A percentile compares a stretch with the other conserved stretches of the same genome.
Conservation (phyloP, 2,113 vertebrate species). For the Pseudorectes ferrugineus region DNA sequence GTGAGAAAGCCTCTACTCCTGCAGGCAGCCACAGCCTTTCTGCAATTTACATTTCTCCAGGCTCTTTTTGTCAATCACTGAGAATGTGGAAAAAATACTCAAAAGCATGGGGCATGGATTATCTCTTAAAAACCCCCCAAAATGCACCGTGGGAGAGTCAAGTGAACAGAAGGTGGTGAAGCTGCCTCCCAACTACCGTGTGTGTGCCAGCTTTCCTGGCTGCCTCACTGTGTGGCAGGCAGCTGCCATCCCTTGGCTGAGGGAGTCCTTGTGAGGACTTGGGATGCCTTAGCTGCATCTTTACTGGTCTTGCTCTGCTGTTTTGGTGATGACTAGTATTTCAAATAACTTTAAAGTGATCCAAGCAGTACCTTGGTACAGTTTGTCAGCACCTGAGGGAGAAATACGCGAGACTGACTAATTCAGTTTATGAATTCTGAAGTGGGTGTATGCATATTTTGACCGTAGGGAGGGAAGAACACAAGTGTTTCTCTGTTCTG, state of each 20-base stretch:
- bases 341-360: background rate
- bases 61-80: background rate
- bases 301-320: background rate
- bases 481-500: slow-evolving; percentile 5
- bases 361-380: background rate
- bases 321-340: background rate
- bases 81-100: background rate
- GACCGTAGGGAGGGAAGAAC: background rate
- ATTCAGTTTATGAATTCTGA: slow-evolving; percentile 35
- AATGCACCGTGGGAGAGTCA: rapidly evolving
- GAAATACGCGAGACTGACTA: slow-evolving; percentile 19
- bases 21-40: background rate
- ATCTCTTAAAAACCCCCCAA: background rate
- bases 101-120: background rate
- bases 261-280: background rate
- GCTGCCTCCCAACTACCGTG: background rate
- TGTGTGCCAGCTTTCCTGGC: background rate
- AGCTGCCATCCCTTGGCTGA: slow-evolving; percentile 34
- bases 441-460: slow-evolving; percentile 1
- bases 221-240: background rate
- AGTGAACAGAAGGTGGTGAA: background rate
- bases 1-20: background rate
- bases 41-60: background rate
- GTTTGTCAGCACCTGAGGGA: background rate
- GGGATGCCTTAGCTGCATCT: background rate